Evolutionary conservation across 53 echinoderm and acorn worm genomes (phyloP).

Genomic region (Hippasteria phrygiana): DNA sequence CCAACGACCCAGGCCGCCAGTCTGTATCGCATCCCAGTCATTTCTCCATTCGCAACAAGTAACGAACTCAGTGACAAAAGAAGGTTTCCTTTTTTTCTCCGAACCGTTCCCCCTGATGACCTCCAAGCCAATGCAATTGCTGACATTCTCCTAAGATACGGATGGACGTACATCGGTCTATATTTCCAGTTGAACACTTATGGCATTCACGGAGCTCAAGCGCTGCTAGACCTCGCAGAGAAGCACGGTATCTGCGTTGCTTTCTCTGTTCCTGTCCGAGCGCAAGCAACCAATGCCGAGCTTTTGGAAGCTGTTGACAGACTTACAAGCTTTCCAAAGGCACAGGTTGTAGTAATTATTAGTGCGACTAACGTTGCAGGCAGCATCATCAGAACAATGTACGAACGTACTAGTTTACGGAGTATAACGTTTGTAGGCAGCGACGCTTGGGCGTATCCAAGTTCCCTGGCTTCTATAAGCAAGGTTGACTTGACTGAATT

Average conservation of each 20-base stretch:
- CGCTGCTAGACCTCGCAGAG: slow-evolving; percentile 35
- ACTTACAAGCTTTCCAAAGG: slow-evolving; percentile 51
- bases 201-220: slow-evolving; percentile 66
- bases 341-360: slow-evolving; percentile 50
- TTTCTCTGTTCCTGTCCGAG: slow-evolving; percentile 40
- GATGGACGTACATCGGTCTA: slow-evolving; percentile 47
- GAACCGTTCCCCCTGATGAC: slow-evolving; percentile 66
- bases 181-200: slow-evolving; percentile 24
- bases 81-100: slow-evolving; percentile 44
- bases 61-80: slow-evolving; percentile 44
- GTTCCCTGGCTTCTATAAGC: neutral
- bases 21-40: slow-evolving; percentile 32
- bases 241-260: slow-evolving; percentile 59
- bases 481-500: neutral
- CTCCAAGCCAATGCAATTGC: slow-evolving; percentile 60
- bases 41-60: slow-evolving; percentile 39
- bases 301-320: slow-evolving; percentile 21
- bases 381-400: slow-evolving; percentile 19
- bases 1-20: slow-evolving; percentile 22
- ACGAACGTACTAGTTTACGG: neutral
- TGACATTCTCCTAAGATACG: slow-evolving; percentile 48
- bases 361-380: neutral
- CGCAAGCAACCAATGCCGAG: neutral
- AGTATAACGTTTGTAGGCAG: slow-evolving; percentile 55
- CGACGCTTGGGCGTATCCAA: slow-evolving; percentile 39